Percentiles rank a stretch among this genome's conserved stretches.
These are phyloP conservation scores for Rhinogobius similis DNA, from an alignment of 2,113 vertebrate species.

Conservation along the genomic window DNA sequence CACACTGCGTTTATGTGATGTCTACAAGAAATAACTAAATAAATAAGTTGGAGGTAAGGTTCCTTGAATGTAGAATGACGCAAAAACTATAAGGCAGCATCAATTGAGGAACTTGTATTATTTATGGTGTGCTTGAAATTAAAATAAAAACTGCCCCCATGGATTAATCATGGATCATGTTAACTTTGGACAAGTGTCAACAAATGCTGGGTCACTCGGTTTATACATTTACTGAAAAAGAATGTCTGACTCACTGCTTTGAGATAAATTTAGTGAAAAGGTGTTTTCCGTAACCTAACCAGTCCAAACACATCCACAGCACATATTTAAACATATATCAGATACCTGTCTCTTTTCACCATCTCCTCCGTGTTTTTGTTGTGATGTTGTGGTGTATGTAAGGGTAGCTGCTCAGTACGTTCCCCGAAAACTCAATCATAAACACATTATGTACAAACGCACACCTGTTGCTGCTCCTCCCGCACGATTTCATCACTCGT, in stretches of 20 bases:
- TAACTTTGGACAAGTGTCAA: conserved; percentile 64
- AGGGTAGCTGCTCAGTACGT: conserved; percentile 49
- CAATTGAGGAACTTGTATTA: not conserved
- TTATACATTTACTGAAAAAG: conserved; percentile 31
- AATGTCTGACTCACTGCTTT: conserved; percentile 22
- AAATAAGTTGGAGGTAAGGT: not conserved
- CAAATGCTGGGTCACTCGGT: conserved; percentile 44
- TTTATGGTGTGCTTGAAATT: conserved; percentile 1
- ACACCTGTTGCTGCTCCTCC: conserved; percentile 77
- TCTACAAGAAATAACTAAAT: conserved; percentile 17
- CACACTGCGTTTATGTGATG: not conserved
- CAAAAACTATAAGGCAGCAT: not conserved
- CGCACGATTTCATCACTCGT: conserved; percentile 75
- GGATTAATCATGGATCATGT: conserved; percentile 34
- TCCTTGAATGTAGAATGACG: not conserved
- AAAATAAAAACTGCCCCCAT: conserved; percentile 8
- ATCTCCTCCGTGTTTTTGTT: conserved; percentile 58
- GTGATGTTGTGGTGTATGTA: conserved; percentile 56
- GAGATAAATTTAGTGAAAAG: not conserved
- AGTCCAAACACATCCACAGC: not conserved
- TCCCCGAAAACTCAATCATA: conserved; percentile 31
- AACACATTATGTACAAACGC: conserved; percentile 18
- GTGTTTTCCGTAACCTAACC: not conserved
- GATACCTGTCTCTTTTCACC: not conserved
- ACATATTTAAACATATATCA: not conserved